Conservation (phyloP, 1,140 invertebrate genomes). For the Zaprionus capensis region DNA sequence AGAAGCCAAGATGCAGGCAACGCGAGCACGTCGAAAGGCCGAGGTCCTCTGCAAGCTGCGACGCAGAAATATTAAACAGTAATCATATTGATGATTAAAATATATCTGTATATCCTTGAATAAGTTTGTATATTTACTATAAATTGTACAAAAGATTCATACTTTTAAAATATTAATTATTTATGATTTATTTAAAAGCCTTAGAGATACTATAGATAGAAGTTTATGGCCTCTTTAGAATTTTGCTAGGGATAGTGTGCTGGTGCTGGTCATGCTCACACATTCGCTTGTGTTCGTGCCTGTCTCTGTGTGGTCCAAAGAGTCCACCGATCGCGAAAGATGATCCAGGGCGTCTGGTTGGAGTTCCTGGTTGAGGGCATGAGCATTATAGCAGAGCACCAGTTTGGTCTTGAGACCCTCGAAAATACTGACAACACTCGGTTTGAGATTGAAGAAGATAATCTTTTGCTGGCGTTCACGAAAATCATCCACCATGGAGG, state of each 20-base stretch:
- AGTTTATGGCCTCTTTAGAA: constrained; percentile 1
- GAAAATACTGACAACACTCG: constrained; percentile 91
- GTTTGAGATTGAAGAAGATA: constrained; percentile 92
- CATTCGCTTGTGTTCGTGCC: constrained; percentile 53
- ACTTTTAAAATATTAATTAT: no score
- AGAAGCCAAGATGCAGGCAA: constrained; percentile 84
- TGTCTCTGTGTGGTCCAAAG: constrained; percentile 41
- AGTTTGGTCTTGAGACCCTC: constrained; percentile 90
- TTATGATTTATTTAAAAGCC: neutral
- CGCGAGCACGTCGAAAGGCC: constrained; percentile 45
- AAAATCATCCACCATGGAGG: constrained; percentile 89
- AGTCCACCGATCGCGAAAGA: constrained; percentile 56
- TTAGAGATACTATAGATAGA: neutral
- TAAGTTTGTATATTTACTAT: no score
- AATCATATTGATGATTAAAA: neutral
- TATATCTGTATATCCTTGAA: neutral
- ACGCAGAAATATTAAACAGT: neutral
- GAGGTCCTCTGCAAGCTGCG: constrained; percentile 25
- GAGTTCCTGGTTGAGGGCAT: constrained; percentile 88
- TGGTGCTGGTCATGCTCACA: constrained; percentile 67
- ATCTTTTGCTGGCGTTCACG: constrained; percentile 88
- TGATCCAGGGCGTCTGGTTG: constrained; percentile 72
- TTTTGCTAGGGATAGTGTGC: constrained; percentile 28
- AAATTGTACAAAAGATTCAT: no score
- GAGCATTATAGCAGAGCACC: constrained; percentile 89